Base-by-base conservation (phyloP, 2,113 vertebrate genomes). In the Microcebus griseorufus region DNA sequence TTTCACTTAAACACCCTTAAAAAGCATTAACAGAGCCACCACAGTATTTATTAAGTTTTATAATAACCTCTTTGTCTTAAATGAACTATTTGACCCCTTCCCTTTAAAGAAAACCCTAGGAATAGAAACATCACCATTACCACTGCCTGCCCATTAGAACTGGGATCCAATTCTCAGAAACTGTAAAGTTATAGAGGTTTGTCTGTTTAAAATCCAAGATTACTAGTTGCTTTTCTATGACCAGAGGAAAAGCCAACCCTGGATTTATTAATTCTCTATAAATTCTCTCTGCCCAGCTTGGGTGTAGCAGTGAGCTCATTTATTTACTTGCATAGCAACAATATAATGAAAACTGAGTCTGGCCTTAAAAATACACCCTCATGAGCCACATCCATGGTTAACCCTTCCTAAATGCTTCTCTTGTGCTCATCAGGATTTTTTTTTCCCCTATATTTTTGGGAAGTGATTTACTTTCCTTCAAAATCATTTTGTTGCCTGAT, bases 281-380 rank as follows among this genome's bases (percentile, higher is more conserved):
- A 97, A 97, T 92, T 97, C 81, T 70, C 86, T 88, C 96, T 11
- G 45, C 94, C 96, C 80, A 55, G 97, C 64, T 78, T 72, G 93
- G 94, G 97, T 98, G 96, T 98, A 97, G 97, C 94, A 78, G 2
- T 98, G 98, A 99, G 96, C 95, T 98, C 98, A 98, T 98, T 80
- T 97, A 95, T 98, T 98, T 99, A 98, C 95, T 98, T 37, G 42
- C 96, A 96, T 97, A 98, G 98, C 97, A 98, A 98, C 96, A 98
- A 96, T 90, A 94, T 96, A 97, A 98, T 97, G 98, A 99, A 96
- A 98, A 98, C 89, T 45, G 88, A 93, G 83, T 76, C 90, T 93
- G 94, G 96, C 95, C 87, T 97, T 94, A 84, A 88, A 96, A 98
- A 96, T 88, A 93, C 45, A 94, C 97, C 95, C 96, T 89, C 65